Conservation (phyloP, 2,888 invertebrate genomes). For the Argynnis bischoffii region DNA sequence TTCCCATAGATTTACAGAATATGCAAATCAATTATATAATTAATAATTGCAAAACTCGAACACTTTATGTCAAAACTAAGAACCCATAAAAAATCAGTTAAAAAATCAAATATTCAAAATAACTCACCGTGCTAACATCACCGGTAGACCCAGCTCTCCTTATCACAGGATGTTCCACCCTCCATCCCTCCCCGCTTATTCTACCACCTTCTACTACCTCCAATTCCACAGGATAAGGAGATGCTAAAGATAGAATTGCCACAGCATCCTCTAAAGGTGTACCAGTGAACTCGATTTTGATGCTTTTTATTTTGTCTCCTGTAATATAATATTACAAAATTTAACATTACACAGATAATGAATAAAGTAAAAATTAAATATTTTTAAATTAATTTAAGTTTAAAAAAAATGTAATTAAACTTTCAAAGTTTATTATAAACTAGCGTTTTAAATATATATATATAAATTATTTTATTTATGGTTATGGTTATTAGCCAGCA, state of each 20-base stretch:
- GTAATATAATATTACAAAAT: slow-evolving; percentile 46
- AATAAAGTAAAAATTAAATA: too few species aligned
- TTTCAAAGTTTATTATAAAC: not conserved
- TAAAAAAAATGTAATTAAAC: too few species aligned
- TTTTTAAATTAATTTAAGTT: too few species aligned
- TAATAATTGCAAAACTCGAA: too few species aligned
- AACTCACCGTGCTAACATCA: slow-evolving; percentile 85
- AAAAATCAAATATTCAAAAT: not conserved
- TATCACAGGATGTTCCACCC: slow-evolving; percentile 89
- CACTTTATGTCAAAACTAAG: too few species aligned
- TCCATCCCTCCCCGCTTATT: slow-evolving; percentile 70
- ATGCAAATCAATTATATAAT: too few species aligned
- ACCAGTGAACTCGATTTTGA: slow-evolving; percentile 93
- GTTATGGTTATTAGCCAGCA: too few species aligned
- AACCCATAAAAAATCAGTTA: too few species aligned
- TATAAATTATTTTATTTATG: too few species aligned
- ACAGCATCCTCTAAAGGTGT: slow-evolving; percentile 96
- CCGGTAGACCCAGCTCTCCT: slow-evolving; percentile 90
- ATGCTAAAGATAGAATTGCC: slow-evolving; percentile 94
- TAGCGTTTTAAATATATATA: not conserved
- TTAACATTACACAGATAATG: too few species aligned
- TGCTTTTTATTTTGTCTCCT: slow-evolving; percentile 94
- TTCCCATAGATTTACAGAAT: too few species aligned
- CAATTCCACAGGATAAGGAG: slow-evolving; percentile 93
- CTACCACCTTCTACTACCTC: slow-evolving; percentile 84